These are phyloP conservation scores for Cataglyphis cursor DNA, from an alignment of 2,888 invertebrate genomes.

Conservation along the genomic window DNA sequence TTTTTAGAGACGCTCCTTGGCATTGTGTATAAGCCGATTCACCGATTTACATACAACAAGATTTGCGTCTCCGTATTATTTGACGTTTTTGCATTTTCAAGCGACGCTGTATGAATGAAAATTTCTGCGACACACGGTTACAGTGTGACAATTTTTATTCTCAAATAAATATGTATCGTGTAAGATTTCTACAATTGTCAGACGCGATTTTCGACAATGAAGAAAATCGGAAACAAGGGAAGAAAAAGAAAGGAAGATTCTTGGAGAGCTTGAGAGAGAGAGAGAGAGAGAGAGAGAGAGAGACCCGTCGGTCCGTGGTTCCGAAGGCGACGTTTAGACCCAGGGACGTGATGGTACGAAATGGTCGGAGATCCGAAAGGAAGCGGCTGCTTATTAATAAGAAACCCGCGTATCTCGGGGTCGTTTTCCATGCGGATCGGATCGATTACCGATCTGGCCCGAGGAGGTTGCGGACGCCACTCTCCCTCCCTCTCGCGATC, in stretches of 20 bases:
- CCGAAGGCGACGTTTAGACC: constrained; percentile 38
- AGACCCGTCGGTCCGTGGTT: constrained; percentile 13
- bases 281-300: background rate
- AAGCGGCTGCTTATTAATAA: constrained; percentile 84
- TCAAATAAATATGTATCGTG: background rate
- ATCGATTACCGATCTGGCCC: constrained; percentile 82
- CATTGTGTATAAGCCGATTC: background rate
- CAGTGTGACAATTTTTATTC: background rate
- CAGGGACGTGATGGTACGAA: constrained; percentile 37
- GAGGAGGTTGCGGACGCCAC: constrained; percentile 44
- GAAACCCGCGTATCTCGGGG: constrained; percentile 80
- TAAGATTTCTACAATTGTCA: constrained; percentile 9
- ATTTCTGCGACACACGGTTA: background rate
- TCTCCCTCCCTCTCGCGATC: constrained; percentile 50
- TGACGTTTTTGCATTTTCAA: background rate
- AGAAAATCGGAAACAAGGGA: background rate
- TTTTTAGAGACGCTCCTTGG: background rate
- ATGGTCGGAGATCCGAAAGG: constrained; percentile 54
- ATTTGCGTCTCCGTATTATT: background rate
- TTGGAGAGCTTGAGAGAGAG: background rate
- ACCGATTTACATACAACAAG: background rate
- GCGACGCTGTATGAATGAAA: background rate
- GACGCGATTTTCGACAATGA: background rate
- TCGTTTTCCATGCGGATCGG: constrained; percentile 81
- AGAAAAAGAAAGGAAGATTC: background rate